Base-by-base conservation (phyloP, 1,140 invertebrate species). In the Leptinotarsa undecemlineata region DNA sequence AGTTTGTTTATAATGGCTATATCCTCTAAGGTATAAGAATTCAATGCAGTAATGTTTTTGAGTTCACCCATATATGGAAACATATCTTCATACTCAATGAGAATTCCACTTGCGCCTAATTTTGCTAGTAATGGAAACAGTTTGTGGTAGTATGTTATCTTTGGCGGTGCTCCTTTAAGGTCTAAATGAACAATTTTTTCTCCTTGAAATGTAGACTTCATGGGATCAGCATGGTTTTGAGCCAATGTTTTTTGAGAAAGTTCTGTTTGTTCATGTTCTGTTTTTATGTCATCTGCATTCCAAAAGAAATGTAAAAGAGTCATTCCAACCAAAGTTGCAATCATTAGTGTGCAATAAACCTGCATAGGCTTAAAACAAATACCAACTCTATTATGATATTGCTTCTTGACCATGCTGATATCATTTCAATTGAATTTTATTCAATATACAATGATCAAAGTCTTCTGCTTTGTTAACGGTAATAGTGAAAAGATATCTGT, bases 31-130 rank as follows among this genome's bases (percentile, higher is more conserved):
- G 88, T 90, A 82, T 98, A 99, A 69, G 91, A 90, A 87, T 97
- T 95, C 19, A 86, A 86, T 4, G 95, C 92, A 4, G 90, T 87
- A 11, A 97, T 85, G 71, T 88, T 86, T 64, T 84, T 84, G 3
- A 98, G 84, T 21, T 48, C n/a, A 1, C 91, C 94, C 23, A 86
- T 87, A 85, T 94, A 99, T 0, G 97, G 97, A 86, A 99, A 99
- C 94, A 97, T 98, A 81, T 99, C 98, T 87, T 99, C 98, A 87
- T 98, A 99, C 85, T 99, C 98, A 42, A 99, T 72, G 23, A 85
- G 71, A 47, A 85, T 84, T 1, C 95, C 96, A 66, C 94, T 98
- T 1, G 94, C 95, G 17, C 93, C 95, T 80, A 95, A 84, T 62
- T 89, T 88, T 78, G 90, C 91, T 1, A 98, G 81, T 72, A 95